Conservation (phyloP, 1,140 invertebrate genomes). For the Laodelphax striatellus region DNA sequence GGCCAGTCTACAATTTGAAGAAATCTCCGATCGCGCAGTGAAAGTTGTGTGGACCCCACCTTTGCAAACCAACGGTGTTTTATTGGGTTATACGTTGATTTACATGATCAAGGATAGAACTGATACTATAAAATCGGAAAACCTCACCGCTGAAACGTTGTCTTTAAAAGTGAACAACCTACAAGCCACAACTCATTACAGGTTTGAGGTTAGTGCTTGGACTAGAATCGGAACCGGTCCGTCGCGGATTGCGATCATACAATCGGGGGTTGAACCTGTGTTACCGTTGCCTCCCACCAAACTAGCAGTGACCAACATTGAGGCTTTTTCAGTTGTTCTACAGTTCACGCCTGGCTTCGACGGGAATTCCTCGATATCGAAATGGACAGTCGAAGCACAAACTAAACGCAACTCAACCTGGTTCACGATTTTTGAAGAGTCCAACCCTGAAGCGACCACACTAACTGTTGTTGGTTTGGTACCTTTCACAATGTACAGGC, state of each 20-base stretch:
- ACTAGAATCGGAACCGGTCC: constrained; percentile 73
- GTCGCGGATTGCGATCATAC: constrained; percentile 71
- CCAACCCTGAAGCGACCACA: constrained; percentile 74
- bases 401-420: constrained; percentile 75
- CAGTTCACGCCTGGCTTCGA: constrained; percentile 97
- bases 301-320: constrained; percentile 87
- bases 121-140: constrained; percentile 51
- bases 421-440: constrained; percentile 74
- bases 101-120: constrained; percentile 68
- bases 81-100: constrained; percentile 61
- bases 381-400: constrained; percentile 91
- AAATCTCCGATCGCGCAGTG: constrained; percentile 84
- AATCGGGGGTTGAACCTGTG: constrained; percentile 93
- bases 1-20: constrained; percentile 75
- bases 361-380: constrained; percentile 95
- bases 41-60: constrained; percentile 84
- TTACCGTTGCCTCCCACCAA: constrained; percentile 79
- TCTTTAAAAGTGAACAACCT: constrained; percentile 50
- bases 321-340: constrained; percentile 85
- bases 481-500: constrained; percentile 81
- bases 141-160: constrained; percentile 48
- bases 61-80: constrained; percentile 73
- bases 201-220: constrained; percentile 81
- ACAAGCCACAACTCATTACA: constrained; percentile 84
- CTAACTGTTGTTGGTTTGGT: constrained; percentile 70